Evolutionary conservation across 1,140 invertebrate species (phyloP).

Genomic region (Ostrea edulis): DNA sequence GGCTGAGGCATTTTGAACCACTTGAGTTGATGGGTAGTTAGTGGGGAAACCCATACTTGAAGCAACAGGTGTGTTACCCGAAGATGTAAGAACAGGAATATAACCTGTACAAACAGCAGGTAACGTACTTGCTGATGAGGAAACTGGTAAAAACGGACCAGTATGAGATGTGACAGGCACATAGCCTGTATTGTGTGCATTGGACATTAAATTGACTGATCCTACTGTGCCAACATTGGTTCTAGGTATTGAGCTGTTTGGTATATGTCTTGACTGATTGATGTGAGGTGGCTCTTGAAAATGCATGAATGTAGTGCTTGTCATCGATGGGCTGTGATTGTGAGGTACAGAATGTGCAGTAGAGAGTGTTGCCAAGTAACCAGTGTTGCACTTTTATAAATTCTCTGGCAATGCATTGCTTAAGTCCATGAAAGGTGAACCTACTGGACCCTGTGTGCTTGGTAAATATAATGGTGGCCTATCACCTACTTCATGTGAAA

Average conservation of each 20-base stretch:
- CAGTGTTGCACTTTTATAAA: not conserved
- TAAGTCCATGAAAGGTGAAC: not conserved
- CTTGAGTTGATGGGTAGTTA: not conserved
- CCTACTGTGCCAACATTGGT: not conserved
- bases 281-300: not conserved
- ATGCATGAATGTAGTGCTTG: not conserved
- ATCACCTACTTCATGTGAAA: no score
- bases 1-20: not conserved
- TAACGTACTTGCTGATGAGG: not conserved
- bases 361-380: not conserved
- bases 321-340: not conserved
- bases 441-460: not conserved
- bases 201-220: not conserved
- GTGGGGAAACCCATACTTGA: not conserved
- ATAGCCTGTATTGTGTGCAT: not conserved
- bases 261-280: not conserved
- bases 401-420: not conserved
- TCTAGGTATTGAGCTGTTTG: not conserved
- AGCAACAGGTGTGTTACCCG: not conserved
- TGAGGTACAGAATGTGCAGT: not conserved
- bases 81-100: not conserved
- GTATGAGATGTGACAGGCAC: not conserved
- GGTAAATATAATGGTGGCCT: no score
- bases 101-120: not conserved
- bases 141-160: not conserved